Evolutionary conservation across 2,888 invertebrate genomes (phyloP).

Genomic region (Rhopalosiphum nymphaeae): DNA sequence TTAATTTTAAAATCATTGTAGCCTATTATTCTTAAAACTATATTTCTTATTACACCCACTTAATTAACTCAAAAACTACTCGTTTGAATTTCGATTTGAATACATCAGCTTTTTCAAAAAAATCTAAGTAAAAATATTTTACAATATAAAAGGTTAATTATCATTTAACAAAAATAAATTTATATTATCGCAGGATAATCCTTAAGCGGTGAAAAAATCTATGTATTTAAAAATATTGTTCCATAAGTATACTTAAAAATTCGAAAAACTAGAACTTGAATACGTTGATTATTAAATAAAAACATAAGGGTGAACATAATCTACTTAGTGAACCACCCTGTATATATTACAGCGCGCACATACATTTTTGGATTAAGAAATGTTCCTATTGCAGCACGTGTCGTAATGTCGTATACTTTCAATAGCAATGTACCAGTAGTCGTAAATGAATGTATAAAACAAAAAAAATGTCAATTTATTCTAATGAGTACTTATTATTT

Average conservation of each 20-base stretch:
- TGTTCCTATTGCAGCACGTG: background rate
- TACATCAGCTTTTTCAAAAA: background rate
- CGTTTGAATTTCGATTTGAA: background rate
- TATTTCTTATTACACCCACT: background rate
- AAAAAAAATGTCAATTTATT: no score
- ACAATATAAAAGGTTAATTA: background rate
- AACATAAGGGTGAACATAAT: no score
- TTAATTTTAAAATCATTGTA: background rate
- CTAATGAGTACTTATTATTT: background rate
- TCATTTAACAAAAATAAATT: background rate
- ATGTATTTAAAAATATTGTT: background rate
- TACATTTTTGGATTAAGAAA: background rate
- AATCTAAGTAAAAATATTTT: no score
- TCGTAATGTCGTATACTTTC: background rate
- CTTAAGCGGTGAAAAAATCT: background rate
- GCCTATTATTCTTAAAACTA: background rate
- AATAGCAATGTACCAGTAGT: background rate
- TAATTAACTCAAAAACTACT: background rate
- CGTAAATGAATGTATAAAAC: no score
- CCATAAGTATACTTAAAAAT: background rate
- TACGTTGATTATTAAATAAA: no score
- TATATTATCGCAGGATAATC: background rate
- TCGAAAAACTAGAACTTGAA: no score
- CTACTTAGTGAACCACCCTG: no score
- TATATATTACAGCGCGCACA: background rate